A percentile compares a stretch with the other conserved stretches of the same genome.
Conservation (phyloP, 1,140 invertebrate species). For the Papilio helenus region DNA sequence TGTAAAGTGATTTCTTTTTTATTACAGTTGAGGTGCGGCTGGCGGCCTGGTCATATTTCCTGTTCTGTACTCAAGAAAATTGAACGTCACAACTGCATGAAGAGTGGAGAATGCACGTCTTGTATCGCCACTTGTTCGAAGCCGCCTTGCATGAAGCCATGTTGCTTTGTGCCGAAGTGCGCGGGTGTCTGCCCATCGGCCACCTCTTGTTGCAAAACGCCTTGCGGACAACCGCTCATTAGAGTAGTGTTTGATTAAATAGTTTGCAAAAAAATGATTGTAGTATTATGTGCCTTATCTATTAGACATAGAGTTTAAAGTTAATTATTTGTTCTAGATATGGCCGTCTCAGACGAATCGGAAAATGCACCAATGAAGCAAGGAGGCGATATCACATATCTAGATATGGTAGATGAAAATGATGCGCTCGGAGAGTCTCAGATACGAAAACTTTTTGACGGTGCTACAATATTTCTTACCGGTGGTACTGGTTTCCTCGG, state of each 20-base stretch:
- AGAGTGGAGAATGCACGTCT: constrained; percentile 56
- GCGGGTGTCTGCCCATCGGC: constrained; percentile 55
- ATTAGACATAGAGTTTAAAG: no score
- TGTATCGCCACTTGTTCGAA: constrained; percentile 54
- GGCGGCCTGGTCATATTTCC: constrained; percentile 77
- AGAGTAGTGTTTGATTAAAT: no score
- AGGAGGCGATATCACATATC: constrained; percentile 63
- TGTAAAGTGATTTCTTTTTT: constrained; percentile 28
- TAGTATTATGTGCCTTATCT: no score
- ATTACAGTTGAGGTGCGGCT: constrained; percentile 72
- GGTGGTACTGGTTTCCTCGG: constrained; percentile 93
- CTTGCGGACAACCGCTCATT: constrained; percentile 58
- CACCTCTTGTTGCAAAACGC: constrained; percentile 56
- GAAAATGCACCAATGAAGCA: constrained; percentile 45
- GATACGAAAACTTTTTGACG: constrained; percentile 76
- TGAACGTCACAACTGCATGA: constrained; percentile 68
- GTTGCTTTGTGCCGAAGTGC: constrained; percentile 59
- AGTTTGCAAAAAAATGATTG: constrained; percentile 43
- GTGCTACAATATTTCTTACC: constrained; percentile 83
- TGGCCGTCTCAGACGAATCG: constrained; percentile 45
- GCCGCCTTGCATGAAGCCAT: constrained; percentile 55
- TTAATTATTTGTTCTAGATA: constrained; percentile 45
- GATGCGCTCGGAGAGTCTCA: constrained; percentile 60
- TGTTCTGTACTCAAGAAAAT: constrained; percentile 70
- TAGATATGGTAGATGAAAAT: constrained; percentile 59